phyloP scores from a whole-genome alignment of 2,888 invertebrate species.

The Metellina segmentata region DNA sequence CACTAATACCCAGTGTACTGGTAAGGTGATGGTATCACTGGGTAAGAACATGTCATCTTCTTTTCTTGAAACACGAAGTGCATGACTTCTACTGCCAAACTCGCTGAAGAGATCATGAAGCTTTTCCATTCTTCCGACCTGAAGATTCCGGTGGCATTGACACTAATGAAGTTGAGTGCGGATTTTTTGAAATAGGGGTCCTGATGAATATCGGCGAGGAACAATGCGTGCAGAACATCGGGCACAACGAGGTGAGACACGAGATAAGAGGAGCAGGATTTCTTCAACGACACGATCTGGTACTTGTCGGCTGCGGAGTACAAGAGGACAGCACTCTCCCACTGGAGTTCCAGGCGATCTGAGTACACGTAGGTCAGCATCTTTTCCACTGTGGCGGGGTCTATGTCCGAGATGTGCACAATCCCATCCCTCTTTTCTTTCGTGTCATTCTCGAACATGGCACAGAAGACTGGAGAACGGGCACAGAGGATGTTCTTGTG shows the following conservation, averaged over 20 bases:
- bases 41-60: too few relatives aligned
- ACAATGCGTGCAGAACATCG: not conserved
- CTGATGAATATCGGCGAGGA: not conserved
- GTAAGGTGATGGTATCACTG: too few relatives aligned
- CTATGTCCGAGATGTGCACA: not conserved
- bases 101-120: too few relatives aligned
- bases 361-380: not conserved
- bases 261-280: not conserved
- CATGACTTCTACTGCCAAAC: too few relatives aligned
- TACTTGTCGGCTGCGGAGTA: not conserved
- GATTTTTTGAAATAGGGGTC: not conserved
- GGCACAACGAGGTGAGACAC: not conserved
- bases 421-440: not conserved
- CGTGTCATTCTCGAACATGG: constrained; percentile 25
- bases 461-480: not conserved
- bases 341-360: not conserved
- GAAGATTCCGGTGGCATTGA: too few relatives aligned
- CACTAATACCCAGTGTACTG: too few relatives aligned
- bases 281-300: not conserved
- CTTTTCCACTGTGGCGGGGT: not conserved
- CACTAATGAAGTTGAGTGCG: not conserved
- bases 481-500: too few relatives aligned
- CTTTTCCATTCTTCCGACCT: too few relatives aligned
- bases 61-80: too few relatives aligned
- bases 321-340: not conserved